Conservation (phyloP, 2,113 vertebrate genomes). For the Ptychochromis oligacanthus region DNA sequence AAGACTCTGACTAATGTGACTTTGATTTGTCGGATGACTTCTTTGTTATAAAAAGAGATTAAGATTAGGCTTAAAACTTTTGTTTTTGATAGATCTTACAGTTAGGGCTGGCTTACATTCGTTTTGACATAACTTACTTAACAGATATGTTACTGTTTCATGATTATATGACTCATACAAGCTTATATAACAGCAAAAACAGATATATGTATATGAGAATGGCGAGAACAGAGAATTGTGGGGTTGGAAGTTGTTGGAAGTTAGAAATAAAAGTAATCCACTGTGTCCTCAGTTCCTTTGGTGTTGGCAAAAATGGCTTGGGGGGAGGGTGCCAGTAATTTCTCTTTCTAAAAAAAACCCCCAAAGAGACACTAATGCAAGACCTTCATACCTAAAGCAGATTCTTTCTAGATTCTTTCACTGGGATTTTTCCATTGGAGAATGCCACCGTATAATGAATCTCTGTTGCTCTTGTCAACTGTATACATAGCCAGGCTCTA, state of each 20-base stretch:
- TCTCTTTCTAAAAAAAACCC: neutral
- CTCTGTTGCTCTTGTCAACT: slow-evolving; percentile 5
- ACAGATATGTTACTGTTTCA: neutral
- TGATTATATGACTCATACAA: too few relatives aligned
- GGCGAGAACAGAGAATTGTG: neutral
- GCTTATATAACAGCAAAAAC: neutral
- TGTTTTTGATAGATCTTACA: too few relatives aligned
- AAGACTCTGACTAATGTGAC: neutral
- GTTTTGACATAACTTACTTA: neutral
- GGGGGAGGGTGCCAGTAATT: neutral
- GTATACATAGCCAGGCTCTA: slow-evolving; percentile 10
- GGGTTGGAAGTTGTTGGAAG: neutral
- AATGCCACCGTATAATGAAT: slow-evolving; percentile 15
- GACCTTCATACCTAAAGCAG: neutral
- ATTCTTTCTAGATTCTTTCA: slow-evolving; percentile 14
- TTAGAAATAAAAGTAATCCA: too few relatives aligned
- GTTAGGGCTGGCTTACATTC: neutral
- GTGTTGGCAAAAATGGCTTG: neutral
- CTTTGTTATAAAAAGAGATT: neutral
- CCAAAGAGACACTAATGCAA: neutral
- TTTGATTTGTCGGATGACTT: neutral
- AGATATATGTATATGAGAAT: neutral
- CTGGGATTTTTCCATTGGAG: slow-evolving; percentile 37
- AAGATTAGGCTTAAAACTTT: too few relatives aligned
- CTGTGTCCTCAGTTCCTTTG: neutral